These are phyloP conservation scores for Mythimna vitellina DNA, from an alignment of 2,888 invertebrate genomes.

Conservation along the genomic window DNA sequence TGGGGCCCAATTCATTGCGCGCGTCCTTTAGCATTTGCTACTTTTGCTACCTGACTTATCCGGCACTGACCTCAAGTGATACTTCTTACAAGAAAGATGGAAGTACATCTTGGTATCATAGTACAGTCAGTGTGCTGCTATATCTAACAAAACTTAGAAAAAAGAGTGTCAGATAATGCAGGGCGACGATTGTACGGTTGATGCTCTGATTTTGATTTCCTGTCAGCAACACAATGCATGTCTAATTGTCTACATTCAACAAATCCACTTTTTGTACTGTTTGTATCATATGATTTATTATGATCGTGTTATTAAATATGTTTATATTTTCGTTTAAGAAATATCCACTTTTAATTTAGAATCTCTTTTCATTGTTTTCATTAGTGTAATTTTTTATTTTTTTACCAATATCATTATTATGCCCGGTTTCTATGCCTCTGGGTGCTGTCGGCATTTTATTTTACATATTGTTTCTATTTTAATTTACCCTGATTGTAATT, in stretches of 20 bases:
- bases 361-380: constrained; percentile 9
- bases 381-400: constrained; percentile 15
- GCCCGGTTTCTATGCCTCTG: constrained; percentile 32
- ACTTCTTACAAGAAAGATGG: background rate
- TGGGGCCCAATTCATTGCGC: no score
- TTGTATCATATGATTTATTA: constrained; percentile 32
- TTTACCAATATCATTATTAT: constrained; percentile 24
- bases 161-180: background rate
- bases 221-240: constrained; percentile 17
- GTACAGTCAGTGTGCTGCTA: background rate
- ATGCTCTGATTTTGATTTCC: background rate
- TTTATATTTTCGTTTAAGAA: constrained; percentile 24
- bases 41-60: no score
- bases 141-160: background rate
- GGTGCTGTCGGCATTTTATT: constrained; percentile 74
- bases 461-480: constrained; percentile 36
- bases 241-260: constrained; percentile 7
- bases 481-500: constrained; percentile 23
- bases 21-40: no score
- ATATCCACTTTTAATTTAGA: constrained; percentile 8
- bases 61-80: no score
- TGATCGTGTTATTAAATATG: constrained; percentile 27
- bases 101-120: background rate
- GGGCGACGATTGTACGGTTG: background rate
- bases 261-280: constrained; percentile 35